A percentile compares a stretch with the other conserved stretches of the same genome.
Evolutionary conservation across 2,888 invertebrate genomes (phyloP).

Genomic region (Drosophila quinaria): DNA sequence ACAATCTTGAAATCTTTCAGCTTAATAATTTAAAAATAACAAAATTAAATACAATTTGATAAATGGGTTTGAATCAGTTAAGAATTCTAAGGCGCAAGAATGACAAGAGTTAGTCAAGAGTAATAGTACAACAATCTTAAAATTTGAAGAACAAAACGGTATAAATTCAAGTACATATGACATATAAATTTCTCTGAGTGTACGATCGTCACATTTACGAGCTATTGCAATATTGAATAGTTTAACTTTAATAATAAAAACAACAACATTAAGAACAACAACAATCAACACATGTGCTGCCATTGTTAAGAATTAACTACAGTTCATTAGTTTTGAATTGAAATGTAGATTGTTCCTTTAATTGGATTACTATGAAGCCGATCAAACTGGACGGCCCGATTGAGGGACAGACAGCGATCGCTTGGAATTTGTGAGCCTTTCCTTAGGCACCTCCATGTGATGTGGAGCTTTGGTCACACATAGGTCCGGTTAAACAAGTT

Average conservation of each 20-base stretch:
- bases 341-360: constrained; percentile 83
- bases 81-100: no score
- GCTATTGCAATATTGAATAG: constrained; percentile 52
- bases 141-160: no score
- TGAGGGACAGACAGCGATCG: constrained; percentile 29
- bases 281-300: constrained; percentile 64
- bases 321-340: constrained; percentile 81
- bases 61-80: no score
- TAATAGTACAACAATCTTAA: no score
- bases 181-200: no score
- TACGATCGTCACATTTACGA: no score
- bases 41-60: no score
- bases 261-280: constrained; percentile 18
- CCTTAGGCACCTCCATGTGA: constrained; percentile 49
- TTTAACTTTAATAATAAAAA: constrained; percentile 28
- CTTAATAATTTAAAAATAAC: no score
- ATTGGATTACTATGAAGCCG: constrained; percentile 72
- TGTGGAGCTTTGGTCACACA: constrained; percentile 57
- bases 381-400: constrained; percentile 64
- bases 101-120: no score
- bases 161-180: no score
- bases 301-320: constrained; percentile 79
- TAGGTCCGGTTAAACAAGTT: constrained; percentile 80
- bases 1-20: no score
- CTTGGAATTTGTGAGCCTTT: constrained; percentile 67